Percentiles rank a stretch among this genome's conserved stretches.
phyloP scores from a whole-genome alignment of 2,113 vertebrate species.

The Loxodonta africana region DNA sequence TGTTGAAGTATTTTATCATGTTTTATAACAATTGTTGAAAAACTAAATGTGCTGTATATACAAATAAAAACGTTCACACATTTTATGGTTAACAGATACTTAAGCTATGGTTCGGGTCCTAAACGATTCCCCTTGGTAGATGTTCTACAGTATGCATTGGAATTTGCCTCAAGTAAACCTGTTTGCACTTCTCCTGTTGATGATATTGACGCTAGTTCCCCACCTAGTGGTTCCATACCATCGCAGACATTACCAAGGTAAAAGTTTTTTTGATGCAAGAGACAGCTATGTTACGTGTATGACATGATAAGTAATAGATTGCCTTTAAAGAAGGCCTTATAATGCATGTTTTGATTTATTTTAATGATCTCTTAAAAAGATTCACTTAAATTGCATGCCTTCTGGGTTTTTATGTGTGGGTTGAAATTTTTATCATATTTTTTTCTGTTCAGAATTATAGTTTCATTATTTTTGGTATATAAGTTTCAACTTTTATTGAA shows the following conservation, averaged over 20 bases:
- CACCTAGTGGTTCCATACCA: constrained; percentile 90
- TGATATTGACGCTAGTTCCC: constrained; percentile 94
- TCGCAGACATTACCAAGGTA: constrained; percentile 91
- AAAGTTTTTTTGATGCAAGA: constrained; percentile 58
- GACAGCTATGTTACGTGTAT: neutral
- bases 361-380: neutral
- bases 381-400: neutral
- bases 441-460: constrained; percentile 43
- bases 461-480: constrained; percentile 9
- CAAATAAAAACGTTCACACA: constrained; percentile 40
- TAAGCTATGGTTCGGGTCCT: constrained; percentile 98
- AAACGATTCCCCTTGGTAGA: constrained; percentile 99
- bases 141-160: constrained; percentile 98
- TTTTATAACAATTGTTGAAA: constrained; percentile 17
- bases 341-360: constrained; percentile 24
- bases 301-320: neutral
- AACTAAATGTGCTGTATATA: neutral
- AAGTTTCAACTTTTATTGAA: neutral
- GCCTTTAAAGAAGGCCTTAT: constrained; percentile 30
- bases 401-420: neutral
- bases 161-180: constrained; percentile 99
- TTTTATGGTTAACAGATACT: constrained; percentile 92
- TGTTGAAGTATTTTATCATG: constrained; percentile 16
- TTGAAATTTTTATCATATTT: constrained; percentile 17
- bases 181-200: constrained; percentile 97